Evolutionary conservation across 2,797 vertebrate genomes (phyloP), one percentile per base, ranked within the genome.

Genomic region (Channallabes apus): DNA sequence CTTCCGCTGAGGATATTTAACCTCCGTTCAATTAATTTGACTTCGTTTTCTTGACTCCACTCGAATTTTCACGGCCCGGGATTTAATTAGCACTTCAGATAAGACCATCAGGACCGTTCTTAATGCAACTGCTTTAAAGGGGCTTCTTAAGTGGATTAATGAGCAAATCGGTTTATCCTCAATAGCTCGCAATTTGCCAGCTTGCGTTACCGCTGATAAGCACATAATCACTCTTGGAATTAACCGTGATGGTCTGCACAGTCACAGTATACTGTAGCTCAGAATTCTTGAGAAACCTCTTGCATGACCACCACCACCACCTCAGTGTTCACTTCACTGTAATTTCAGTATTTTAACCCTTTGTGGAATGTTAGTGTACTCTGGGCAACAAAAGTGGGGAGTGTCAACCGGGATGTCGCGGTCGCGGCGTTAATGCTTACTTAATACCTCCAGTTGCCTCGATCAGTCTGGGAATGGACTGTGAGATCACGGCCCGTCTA

Each of bases 81-180:
- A 65, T 80, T 80, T 82, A 41, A 82, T 82, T 82, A 82, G 81
- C n/a, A 41, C 67, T 71, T 29, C 7, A 51, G 79, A 65, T 65
- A 54, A 80, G 61, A 54, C n/a, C 68, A 73, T 38, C 22, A 61
- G 35, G 68, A 46, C 56, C 79, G 82, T 67, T 24, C 73, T 46
- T 41, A 61, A 59, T 80, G 38, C 93, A 93, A 94, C 91, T 87
- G 84, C 67, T 62, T 76, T 91, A 85, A 90, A 91, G 90, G 90
- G 89, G 56, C 89, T 46, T 86, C 87, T 91, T 93, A 94, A 95
- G 94, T 93, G 92, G 93, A 94, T 94, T 95, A 93, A 95, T 95
- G 93, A 92, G 86, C 85, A 90, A 91, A 93, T 93, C 91, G 91
- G 89, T 92, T 91, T 90, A 90, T 91, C 73, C 38, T 64, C 81